A percentile compares a stretch with the other conserved stretches of the same genome.
Evolutionary conservation across 2,888 invertebrate species (phyloP).

Genomic region (Clitarchus hookeri): DNA sequence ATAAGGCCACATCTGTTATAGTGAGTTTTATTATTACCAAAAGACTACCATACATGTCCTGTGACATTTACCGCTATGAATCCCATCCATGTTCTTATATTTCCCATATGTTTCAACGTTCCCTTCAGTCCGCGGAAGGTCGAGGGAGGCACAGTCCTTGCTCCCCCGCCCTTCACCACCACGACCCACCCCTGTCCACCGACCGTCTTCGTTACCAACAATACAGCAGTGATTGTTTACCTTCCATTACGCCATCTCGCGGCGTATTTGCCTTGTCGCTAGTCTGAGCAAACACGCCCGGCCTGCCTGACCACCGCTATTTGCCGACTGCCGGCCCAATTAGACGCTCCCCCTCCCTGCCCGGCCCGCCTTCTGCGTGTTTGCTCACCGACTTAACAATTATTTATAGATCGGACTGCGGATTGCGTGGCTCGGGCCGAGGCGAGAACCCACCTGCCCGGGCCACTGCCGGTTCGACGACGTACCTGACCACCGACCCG

Average conservation of each 20-base stretch:
- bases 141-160: neutral
- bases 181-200: neutral
- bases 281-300: constrained; percentile 38
- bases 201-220: constrained; percentile 25
- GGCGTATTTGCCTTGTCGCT: constrained; percentile 40
- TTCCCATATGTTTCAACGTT: no score
- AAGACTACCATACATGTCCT: no score
- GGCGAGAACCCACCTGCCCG: neutral
- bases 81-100: no score
- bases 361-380: neutral
- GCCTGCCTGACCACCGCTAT: constrained; percentile 35
- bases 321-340: constrained; percentile 39
- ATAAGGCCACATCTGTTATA: no score
- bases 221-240: constrained; percentile 24
- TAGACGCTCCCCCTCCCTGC: constrained; percentile 29
- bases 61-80: no score
- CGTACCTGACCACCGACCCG: neutral
- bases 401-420: constrained; percentile 18
- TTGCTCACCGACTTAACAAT: constrained; percentile 16
- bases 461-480: neutral
- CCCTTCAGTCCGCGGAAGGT: no score
- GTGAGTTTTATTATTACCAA: no score
- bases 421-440: neutral
- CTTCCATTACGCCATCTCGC: constrained; percentile 26
- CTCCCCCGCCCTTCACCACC: neutral